phyloP scores from a whole-genome alignment of 2,888 invertebrate genomes.

The Apamea anceps region DNA sequence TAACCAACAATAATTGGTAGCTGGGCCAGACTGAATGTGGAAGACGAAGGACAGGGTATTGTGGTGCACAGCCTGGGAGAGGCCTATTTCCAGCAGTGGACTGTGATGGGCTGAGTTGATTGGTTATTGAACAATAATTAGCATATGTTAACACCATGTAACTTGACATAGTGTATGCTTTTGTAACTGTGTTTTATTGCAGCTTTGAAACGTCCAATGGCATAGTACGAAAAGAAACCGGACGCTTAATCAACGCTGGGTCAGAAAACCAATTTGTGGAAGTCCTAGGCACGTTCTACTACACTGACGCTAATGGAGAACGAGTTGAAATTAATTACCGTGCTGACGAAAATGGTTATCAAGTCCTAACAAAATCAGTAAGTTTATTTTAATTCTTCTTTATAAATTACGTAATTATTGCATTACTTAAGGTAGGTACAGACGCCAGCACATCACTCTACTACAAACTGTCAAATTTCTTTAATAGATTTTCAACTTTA shows the following conservation, averaged over 20 bases:
- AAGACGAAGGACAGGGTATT: too few species aligned
- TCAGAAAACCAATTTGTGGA: slow-evolving; percentile 68
- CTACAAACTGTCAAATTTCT: too few species aligned
- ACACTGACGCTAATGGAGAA: slow-evolving; percentile 70
- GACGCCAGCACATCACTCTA: too few species aligned
- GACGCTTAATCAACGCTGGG: slow-evolving; percentile 83
- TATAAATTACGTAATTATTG: not conserved
- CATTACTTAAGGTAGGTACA: not conserved
- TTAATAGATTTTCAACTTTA: too few species aligned
- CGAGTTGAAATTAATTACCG: slow-evolving; percentile 63
- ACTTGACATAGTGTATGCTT: not conserved
- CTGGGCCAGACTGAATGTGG: too few species aligned
- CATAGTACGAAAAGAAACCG: slow-evolving; percentile 91
- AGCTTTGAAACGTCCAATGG: slow-evolving; percentile 92
- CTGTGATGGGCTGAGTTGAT: too few species aligned
- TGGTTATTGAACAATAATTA: not conserved
- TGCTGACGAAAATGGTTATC: slow-evolving; percentile 55
- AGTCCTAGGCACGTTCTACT: slow-evolving; percentile 73
- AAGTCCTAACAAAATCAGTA: not conserved
- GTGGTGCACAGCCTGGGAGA: too few species aligned
- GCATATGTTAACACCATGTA: not conserved
- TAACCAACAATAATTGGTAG: not conserved
- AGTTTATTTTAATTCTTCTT: slow-evolving; percentile 2
- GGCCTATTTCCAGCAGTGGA: too few species aligned
- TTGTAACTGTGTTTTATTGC: slow-evolving; percentile 58